Evolutionary conservation across 2,113 vertebrate genomes (phyloP).

Genomic region (Platichthys stellatus): DNA sequence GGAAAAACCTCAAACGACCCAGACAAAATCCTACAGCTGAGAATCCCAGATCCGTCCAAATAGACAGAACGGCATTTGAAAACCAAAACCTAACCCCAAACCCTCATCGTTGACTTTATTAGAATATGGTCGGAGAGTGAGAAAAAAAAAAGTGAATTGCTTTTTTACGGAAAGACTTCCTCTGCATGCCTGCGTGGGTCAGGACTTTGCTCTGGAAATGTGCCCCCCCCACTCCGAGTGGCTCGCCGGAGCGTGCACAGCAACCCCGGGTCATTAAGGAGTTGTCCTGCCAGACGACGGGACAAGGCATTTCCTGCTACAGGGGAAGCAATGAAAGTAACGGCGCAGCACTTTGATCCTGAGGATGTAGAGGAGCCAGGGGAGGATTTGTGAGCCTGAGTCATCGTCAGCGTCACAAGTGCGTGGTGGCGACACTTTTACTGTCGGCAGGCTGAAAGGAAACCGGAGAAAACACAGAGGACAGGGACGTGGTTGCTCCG

Average conservation of each 20-base stretch:
- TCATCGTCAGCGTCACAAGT: conserved; percentile 63
- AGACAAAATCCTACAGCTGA: conserved; percentile 32
- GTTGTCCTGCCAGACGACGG: conserved; percentile 65
- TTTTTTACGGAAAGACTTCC: conserved; percentile 39
- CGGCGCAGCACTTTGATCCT: conserved; percentile 69
- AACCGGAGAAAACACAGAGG: conserved; percentile 44
- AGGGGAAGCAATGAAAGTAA: conserved; percentile 72
- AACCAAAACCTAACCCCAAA: conserved; percentile 55
- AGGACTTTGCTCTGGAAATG: conserved; percentile 28
- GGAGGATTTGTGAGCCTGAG: conserved; percentile 65
- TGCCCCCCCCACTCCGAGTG: conserved; percentile 39
- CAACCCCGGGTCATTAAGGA: conserved; percentile 73
- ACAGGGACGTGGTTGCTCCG: conserved; percentile 43
- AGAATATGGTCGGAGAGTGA: conserved; percentile 25
- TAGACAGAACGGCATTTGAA: conserved; percentile 33
- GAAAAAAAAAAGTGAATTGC: conserved; percentile 20
- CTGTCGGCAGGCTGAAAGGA: conserved; percentile 63
- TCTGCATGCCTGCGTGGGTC: conserved; percentile 5
- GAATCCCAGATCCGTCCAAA: conserved; percentile 42
- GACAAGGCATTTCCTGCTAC: conserved; percentile 76
- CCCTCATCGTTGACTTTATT: conserved; percentile 46
- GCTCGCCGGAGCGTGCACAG: conserved; percentile 25
- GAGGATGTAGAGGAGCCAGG: conserved; percentile 56
- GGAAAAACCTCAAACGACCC: conserved; percentile 63
- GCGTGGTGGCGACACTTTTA: conserved; percentile 65